Base-by-base conservation (phyloP, 2,113 vertebrate species). In the Perca schrenkii region DNA sequence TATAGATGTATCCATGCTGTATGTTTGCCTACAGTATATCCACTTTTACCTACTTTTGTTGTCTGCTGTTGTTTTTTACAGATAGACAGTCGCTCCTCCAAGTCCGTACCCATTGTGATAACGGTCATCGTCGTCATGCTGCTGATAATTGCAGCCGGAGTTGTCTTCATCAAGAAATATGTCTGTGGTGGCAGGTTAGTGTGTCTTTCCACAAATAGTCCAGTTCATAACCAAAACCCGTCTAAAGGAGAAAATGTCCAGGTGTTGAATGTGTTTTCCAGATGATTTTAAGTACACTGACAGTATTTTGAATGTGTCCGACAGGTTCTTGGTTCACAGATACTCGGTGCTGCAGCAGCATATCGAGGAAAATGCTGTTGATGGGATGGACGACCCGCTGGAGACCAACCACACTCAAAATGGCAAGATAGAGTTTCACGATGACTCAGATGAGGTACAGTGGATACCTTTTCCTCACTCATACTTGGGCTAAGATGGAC, bases 121-220 rank as follows among this genome's bases (percentile, higher is more conserved):
- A 93, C 96, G 43, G 94, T 96, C 1, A 91, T 97, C 1, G 84
- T 97, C 43, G 88, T 97, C 88, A 92, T 99, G 89, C 88, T 98
- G 53, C 64, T 96, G 80, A 94, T 95, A 16, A 16, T 90, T 0
- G 81, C 94, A 22, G 96, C 95, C 1, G 97, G 95, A 12, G 93
- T 96, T 19, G 4, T 98, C 53, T 92, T 99, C 22, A 79, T 99
- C 79, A 99, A 98, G 96, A 99, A 97, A 92, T 98, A 98, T 0
- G 92, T 99, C 92, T 99, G 97, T 2, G 97, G 98, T 4, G 97
- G 98, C 88, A 97, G 98, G 97, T 98, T 75, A 90, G 97, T 87
- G 34, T 12, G 21, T 53, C 7, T 70, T 25, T 47, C 10, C 16
- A 19, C 16, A 28, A 11, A 10, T 12, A n/a, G 17, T 68, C 25